These are phyloP conservation scores for Dynastes hyllus DNA, from an alignment of 2,888 invertebrate genomes.

Conservation along the genomic window DNA sequence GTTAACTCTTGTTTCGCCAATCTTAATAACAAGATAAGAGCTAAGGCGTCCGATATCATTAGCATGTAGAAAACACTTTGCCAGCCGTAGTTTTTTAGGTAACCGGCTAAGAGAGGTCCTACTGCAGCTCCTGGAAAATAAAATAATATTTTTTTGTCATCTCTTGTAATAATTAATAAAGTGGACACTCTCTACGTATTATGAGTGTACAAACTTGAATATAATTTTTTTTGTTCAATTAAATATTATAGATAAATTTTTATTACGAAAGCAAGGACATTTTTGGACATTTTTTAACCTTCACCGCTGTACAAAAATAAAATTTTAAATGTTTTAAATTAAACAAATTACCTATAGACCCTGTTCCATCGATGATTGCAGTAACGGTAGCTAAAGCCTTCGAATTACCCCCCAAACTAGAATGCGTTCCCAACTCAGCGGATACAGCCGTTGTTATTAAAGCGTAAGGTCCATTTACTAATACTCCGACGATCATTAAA, in stretches of 20 bases:
- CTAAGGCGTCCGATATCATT: constrained; percentile 85
- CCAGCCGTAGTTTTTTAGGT: constrained; percentile 86
- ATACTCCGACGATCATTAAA: constrained; percentile 82
- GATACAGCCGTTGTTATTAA: constrained; percentile 97
- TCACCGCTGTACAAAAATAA: too few species aligned
- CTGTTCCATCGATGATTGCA: constrained; percentile 97
- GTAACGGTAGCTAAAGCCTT: constrained; percentile 97
- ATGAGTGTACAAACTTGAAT: too few species aligned
- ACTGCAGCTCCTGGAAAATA: constrained; percentile 86
- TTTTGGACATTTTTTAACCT: too few species aligned
- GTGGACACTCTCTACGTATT: too few species aligned
- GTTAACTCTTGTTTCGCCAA: constrained; percentile 72
- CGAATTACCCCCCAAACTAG: constrained; percentile 86
- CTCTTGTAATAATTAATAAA: too few species aligned
- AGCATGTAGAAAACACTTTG: constrained; percentile 93
- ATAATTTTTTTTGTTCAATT: too few species aligned
- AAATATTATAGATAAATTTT: too few species aligned
- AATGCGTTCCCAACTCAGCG: constrained; percentile 94
- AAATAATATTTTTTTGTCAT: neutral
- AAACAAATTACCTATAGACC: constrained; percentile 80
- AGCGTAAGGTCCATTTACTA: constrained; percentile 97
- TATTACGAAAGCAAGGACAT: too few species aligned
- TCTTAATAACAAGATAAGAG: constrained; percentile 80
- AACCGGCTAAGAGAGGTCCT: constrained; percentile 91
- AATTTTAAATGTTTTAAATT: too few species aligned